Percentiles rank a stretch among this genome's conserved stretches.
phyloP scores from a whole-genome alignment of 2,797 vertebrate species.

The Manis javanica region DNA sequence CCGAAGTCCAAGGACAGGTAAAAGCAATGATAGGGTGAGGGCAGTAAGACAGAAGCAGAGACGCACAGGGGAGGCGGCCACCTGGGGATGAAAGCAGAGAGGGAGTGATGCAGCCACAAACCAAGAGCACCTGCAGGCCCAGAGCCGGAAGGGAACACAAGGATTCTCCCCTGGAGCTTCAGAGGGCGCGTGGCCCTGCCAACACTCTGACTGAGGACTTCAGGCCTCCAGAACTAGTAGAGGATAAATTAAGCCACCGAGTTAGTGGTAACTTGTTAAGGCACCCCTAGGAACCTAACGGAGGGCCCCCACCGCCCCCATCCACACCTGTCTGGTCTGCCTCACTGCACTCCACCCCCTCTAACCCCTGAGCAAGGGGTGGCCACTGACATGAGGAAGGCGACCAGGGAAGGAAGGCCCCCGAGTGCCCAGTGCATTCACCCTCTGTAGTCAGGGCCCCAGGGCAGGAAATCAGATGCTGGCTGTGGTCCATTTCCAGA shows the following conservation, averaged over 20 bases:
- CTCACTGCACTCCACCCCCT: too few species aligned
- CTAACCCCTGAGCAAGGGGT: background rate
- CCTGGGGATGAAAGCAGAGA: rapidly evolving
- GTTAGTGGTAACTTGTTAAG: background rate
- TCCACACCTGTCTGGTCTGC: background rate
- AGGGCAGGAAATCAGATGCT: background rate
- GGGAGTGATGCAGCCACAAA: rapidly evolving
- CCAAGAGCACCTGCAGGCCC: too few species aligned
- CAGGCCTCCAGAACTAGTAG: background rate
- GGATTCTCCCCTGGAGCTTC: background rate
- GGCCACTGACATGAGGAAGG: background rate
- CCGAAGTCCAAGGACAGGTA: background rate
- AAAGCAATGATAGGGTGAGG: too few species aligned
- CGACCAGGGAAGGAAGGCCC: rapidly evolving
- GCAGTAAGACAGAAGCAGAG: background rate
- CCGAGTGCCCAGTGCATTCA: background rate
- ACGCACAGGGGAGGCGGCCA: background rate
- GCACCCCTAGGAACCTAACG: background rate
- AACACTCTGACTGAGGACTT: background rate
- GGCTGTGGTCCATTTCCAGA: background rate
- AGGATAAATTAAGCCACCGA: background rate
- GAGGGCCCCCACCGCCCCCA: rapidly evolving
- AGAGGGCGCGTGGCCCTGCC: rapidly evolving
- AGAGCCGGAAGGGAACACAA: background rate
- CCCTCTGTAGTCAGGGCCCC: background rate